Conservation (phyloP, 1,140 invertebrate species). For the Hyphantria cunea region DNA sequence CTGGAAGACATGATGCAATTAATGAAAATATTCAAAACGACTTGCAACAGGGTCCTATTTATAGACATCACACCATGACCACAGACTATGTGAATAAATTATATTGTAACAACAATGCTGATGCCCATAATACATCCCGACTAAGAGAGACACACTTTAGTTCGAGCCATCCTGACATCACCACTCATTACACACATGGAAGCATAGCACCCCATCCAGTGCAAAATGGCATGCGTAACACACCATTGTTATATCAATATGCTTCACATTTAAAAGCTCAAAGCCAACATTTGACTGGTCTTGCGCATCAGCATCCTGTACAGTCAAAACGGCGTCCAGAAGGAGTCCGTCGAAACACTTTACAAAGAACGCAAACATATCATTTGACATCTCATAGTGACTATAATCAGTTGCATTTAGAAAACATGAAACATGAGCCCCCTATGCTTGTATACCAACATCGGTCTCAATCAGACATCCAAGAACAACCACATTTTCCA, state of each 20-base stretch:
- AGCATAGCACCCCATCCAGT: conserved; percentile 48
- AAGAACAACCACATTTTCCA: conserved; percentile 59
- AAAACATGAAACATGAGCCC: conserved; percentile 64
- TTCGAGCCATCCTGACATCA: conserved; percentile 79
- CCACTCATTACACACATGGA: conserved; percentile 66
- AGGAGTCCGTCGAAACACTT: conserved; percentile 62
- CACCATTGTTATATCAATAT: conserved; percentile 76
- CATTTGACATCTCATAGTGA: conserved; percentile 78
- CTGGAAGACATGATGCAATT: conserved; percentile 51
- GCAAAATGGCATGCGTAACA: conserved; percentile 60
- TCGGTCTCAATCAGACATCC: conserved; percentile 69
- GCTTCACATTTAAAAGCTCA: conserved; percentile 77
- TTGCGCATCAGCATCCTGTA: conserved; percentile 61
- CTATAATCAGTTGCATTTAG: conserved; percentile 70
- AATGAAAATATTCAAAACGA: conserved; percentile 60
- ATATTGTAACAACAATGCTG: conserved; percentile 65
- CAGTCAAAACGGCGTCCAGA: conserved; percentile 58
- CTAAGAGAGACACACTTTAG: conserved; percentile 78
- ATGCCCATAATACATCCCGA: conserved; percentile 68
- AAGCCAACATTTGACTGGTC: conserved; percentile 70
- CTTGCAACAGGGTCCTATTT: conserved; percentile 55
- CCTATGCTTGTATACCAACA: conserved; percentile 57
- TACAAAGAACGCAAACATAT: conserved; percentile 78
- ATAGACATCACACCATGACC: conserved; percentile 74
- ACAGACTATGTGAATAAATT: conserved; percentile 75